Evolutionary conservation across 2,888 invertebrate species (phyloP).

Genomic region (Cremastinae sp.): DNA sequence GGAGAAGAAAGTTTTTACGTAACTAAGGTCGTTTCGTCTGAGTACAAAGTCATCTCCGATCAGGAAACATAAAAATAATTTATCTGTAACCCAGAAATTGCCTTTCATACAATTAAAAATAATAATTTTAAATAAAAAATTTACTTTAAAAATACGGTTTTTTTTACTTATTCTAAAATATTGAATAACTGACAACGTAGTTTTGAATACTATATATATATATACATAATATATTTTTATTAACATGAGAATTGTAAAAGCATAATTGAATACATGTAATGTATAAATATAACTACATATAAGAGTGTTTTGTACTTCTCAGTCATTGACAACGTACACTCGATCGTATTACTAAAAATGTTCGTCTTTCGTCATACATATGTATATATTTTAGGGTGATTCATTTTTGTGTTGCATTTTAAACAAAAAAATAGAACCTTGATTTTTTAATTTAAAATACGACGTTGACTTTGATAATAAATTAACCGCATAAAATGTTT

Average conservation of each 20-base stretch:
- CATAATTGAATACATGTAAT: conserved; percentile 74
- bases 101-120: too few relatives aligned
- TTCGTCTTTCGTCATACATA: conserved; percentile 44
- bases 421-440: too few relatives aligned
- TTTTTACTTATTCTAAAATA: neutral
- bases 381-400: conserved; percentile 17
- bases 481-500: too few relatives aligned
- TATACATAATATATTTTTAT: conserved; percentile 59
- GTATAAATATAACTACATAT: conserved; percentile 77
- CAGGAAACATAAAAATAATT: neutral
- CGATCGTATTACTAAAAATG: conserved; percentile 62
- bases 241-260: conserved; percentile 74
- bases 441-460: too few relatives aligned
- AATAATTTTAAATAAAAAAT: conserved; percentile 16
- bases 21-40: conserved; percentile 37
- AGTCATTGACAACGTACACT: conserved; percentile 76
- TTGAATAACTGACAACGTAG: conserved; percentile 34
- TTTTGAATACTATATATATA: conserved; percentile 47
- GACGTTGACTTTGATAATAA: too few relatives aligned
- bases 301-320: conserved; percentile 78
- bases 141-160: too few relatives aligned
- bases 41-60: conserved; percentile 25
- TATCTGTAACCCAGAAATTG: too few relatives aligned
- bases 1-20: conserved; percentile 49
- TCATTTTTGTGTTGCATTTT: neutral